Evolutionary conservation across 2,113 vertebrate species (phyloP).

Genomic region (Datnioides undecimradiatus): DNA sequence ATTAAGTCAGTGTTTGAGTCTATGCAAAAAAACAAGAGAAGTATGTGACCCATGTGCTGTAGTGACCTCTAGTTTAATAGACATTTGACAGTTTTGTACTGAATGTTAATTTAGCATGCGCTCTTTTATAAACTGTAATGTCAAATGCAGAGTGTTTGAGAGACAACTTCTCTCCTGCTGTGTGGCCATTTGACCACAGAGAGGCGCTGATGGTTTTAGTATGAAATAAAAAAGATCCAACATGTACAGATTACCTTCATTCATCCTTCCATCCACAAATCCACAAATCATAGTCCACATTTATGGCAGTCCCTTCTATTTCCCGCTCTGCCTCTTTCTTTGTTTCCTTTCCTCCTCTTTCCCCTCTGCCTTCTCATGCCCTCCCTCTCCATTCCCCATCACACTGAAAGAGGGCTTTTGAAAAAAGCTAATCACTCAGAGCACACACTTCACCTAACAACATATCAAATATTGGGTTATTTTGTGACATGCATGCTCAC

Average conservation of each 20-base stretch:
- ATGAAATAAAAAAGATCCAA: conserved; percentile 51
- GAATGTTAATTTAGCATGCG: conserved; percentile 15
- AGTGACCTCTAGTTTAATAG: not conserved
- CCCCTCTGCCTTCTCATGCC: not conserved
- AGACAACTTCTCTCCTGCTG: conserved; percentile 23
- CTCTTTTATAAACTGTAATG: not conserved
- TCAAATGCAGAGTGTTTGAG: not conserved
- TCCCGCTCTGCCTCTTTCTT: not conserved
- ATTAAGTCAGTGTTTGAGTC: not conserved
- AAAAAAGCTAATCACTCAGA: conserved; percentile 14
- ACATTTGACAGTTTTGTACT: conserved; percentile 22
- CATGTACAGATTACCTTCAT: conserved; percentile 45
- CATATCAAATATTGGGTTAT: not conserved
- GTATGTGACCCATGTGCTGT: not conserved
- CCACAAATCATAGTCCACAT: conserved; percentile 33
- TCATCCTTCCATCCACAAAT: too few relatives aligned
- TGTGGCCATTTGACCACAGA: conserved; percentile 60
- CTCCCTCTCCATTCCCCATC: not conserved
- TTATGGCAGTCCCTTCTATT: conserved; percentile 3
- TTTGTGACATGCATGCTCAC: not conserved
- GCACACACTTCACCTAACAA: not conserved
- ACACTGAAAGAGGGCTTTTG: not conserved
- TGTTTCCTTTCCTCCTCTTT: not conserved
- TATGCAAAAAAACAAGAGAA: not conserved
- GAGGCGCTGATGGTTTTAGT: conserved; percentile 59